Percentiles rank a stretch among this genome's conserved stretches.
phyloP scores from a whole-genome alignment of 2,888 invertebrate species.

The Chrysopilus asiliformis region DNA sequence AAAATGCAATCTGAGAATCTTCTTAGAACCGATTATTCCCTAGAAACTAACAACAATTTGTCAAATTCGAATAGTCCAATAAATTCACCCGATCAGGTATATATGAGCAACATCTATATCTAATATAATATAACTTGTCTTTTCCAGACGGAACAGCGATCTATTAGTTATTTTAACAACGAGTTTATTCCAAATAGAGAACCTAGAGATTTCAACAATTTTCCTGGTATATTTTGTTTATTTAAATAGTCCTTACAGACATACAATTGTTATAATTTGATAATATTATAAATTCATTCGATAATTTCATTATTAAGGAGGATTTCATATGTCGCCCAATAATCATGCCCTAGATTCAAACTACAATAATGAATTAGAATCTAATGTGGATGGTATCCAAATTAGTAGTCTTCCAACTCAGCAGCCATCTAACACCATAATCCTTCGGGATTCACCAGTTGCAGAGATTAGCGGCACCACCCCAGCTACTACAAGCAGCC shows the following conservation, averaged over 20 bases:
- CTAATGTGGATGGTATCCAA: constrained; percentile 11
- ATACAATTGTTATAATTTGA: neutral
- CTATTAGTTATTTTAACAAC: constrained; percentile 14
- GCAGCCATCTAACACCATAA: constrained; percentile 1
- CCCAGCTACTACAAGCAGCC: constrained; percentile 7
- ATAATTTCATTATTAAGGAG: neutral
- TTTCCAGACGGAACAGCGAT: neutral
- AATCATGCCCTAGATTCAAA: constrained; percentile 11
- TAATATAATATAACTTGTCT: no score
- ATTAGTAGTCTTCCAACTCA: constrained; percentile 8
- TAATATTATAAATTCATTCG: neutral
- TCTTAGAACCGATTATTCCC: constrained; percentile 58
- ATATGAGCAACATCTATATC: no score
- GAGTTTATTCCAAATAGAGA: constrained; percentile 15
- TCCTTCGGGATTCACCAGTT: neutral
- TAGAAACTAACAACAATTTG: constrained; percentile 37
- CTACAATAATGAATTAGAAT: constrained; percentile 12
- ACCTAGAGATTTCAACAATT: constrained; percentile 13
- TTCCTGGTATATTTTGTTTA: constrained; percentile 13
- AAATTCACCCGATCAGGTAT: constrained; percentile 20
- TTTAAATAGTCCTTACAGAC: neutral
- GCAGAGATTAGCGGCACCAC: constrained; percentile 7
- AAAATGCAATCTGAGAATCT: constrained; percentile 84
- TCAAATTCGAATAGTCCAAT: constrained; percentile 39
- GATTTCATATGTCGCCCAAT: constrained; percentile 8